phyloP scores from a whole-genome alignment of 2,888 invertebrate species.

The Lagria hirta region DNA sequence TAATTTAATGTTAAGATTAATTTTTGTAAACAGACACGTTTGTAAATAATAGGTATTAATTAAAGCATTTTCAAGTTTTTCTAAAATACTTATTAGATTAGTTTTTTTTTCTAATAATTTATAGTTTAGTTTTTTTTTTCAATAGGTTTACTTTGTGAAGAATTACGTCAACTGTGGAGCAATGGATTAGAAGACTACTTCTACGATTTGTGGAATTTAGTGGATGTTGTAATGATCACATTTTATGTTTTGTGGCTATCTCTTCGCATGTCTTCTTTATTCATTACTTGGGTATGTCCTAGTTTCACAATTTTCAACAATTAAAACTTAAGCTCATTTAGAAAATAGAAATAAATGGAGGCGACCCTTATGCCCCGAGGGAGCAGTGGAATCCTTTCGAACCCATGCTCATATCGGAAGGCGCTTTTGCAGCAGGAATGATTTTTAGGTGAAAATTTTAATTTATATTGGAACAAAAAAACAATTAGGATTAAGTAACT shows the following conservation, averaged over 20 bases:
- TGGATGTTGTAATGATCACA: slow-evolving; percentile 95
- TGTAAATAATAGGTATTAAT: too few relatives aligned
- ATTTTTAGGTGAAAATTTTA: slow-evolving; percentile 79
- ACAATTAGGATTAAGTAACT: too few relatives aligned
- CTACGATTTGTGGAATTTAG: slow-evolving; percentile 96
- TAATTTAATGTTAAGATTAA: too few relatives aligned
- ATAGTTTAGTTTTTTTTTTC: too few relatives aligned
- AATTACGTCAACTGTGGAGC: slow-evolving; percentile 88
- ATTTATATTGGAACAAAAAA: too few relatives aligned
- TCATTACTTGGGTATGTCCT: slow-evolving; percentile 77
- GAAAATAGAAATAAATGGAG: slow-evolving; percentile 70
- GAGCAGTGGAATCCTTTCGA: slow-evolving; percentile 94
- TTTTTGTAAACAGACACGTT: too few relatives aligned
- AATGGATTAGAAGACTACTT: slow-evolving; percentile 90
- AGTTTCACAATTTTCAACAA: slow-evolving; percentile 1
- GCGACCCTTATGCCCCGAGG: slow-evolving; percentile 80
- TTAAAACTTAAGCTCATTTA: slow-evolving; percentile 25
- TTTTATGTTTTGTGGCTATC: slow-evolving; percentile 94
- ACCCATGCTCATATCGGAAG: slow-evolving; percentile 91
- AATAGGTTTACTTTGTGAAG: slow-evolving; percentile 94
- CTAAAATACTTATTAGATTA: too few relatives aligned
- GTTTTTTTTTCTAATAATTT: too few relatives aligned
- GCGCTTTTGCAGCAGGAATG: slow-evolving; percentile 96
- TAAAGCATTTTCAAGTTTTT: too few relatives aligned
- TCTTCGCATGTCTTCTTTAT: slow-evolving; percentile 84